phyloP scores from a whole-genome alignment of 2,797 vertebrate species.

The Sitta carolinensis region DNA sequence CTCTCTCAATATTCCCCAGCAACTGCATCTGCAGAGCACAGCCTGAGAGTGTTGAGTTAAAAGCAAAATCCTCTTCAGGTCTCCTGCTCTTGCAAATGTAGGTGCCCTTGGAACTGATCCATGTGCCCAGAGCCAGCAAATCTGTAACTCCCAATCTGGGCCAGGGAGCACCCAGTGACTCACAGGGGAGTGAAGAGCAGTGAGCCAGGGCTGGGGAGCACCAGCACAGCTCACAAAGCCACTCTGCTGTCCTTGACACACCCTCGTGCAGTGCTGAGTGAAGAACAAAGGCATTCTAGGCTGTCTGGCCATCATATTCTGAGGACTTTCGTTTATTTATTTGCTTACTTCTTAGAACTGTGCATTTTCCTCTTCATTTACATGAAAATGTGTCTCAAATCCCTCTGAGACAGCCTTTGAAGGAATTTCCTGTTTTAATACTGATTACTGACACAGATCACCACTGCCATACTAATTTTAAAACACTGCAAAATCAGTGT shows the following conservation, averaged over 20 bases:
- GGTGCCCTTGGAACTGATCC: background rate
- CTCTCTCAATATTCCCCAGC: background rate
- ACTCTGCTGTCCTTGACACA: background rate
- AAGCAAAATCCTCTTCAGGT: background rate
- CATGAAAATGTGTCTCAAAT: conserved; percentile 19
- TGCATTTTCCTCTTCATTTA: conserved; percentile 17
- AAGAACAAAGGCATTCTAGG: conserved; percentile 27
- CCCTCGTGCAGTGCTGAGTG: background rate
- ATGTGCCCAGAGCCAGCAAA: background rate
- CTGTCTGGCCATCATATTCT: background rate
- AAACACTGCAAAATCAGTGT: background rate
- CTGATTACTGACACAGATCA: background rate
- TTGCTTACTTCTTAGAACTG: background rate
- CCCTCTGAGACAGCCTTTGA: background rate
- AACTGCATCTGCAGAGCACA: background rate
- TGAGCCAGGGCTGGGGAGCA: fast-evolving
- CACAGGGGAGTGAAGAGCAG: background rate
- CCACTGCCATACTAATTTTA: background rate
- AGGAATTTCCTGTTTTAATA: conserved; percentile 55
- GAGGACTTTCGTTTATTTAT: background rate
- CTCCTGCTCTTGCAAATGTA: background rate
- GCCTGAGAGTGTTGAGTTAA: background rate
- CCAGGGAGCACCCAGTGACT: background rate
- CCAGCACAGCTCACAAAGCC: background rate
- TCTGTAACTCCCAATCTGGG: background rate